phyloP scores from a whole-genome alignment of 2,888 invertebrate species.

The Amiota communis region DNA sequence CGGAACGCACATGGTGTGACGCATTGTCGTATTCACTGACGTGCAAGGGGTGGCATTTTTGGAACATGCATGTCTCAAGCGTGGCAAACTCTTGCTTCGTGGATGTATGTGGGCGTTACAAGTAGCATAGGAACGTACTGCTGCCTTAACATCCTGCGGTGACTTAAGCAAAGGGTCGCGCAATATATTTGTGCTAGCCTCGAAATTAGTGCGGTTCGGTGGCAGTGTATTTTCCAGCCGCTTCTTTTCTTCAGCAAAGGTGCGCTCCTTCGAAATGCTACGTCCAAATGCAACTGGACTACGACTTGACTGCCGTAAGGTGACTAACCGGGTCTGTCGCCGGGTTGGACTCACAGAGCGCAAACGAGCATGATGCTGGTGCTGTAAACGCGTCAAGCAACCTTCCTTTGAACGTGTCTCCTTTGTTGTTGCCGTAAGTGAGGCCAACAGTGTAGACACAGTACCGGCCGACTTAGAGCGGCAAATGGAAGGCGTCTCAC shows the following conservation, averaged over 20 bases:
- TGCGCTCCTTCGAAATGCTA: conserved; percentile 76
- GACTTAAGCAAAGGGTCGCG: conserved; percentile 76
- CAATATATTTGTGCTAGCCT: conserved; percentile 72
- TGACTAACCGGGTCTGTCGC: conserved; percentile 51
- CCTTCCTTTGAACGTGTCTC: conserved; percentile 53
- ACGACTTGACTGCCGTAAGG: conserved; percentile 69
- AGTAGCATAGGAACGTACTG: conserved; percentile 71
- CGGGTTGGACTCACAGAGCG: conserved; percentile 69
- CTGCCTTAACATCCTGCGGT: conserved; percentile 76
- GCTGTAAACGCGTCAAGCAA: conserved; percentile 53
- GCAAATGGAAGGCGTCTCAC: conserved; percentile 62
- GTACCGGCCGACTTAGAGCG: conserved; percentile 72
- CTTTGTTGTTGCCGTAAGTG: conserved; percentile 55
- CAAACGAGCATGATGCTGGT: conserved; percentile 57
- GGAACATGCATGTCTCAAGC: conserved; percentile 48
- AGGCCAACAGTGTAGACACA: conserved; percentile 57
- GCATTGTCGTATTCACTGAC: conserved; percentile 60
- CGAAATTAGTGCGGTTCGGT: conserved; percentile 66
- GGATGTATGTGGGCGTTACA: conserved; percentile 54
- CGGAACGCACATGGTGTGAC: conserved; percentile 63
- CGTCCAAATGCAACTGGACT: conserved; percentile 74
- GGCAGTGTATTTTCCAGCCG: conserved; percentile 73
- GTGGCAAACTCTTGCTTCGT: conserved; percentile 71
- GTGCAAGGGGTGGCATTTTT: conserved; percentile 14
- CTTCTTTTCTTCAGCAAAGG: conserved; percentile 76